Base-by-base conservation (phyloP, 2,113 vertebrate species). In the Nannospalax galili region DNA sequence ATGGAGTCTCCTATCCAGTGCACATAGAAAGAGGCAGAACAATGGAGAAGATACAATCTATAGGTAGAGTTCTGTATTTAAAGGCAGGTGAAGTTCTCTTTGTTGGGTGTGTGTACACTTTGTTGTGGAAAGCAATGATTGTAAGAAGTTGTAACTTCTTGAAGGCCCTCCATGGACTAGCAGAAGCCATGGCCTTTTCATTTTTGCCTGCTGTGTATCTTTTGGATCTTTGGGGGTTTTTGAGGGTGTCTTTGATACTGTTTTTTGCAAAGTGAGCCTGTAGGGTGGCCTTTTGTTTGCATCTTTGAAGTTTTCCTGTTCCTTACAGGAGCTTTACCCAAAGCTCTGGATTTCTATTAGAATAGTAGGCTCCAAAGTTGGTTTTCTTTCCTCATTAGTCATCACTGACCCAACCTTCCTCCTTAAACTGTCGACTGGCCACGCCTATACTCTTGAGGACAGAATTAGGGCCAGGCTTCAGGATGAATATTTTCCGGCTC, bases 371-470 rank as follows among this genome's bases (percentile, higher is more conserved):
- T 77, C 90, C 90, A 87, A 92, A 97, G 35, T 95, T 96, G 84
- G 62, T 95, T 96, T 96, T 88, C 87, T 92, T 91, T 67, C 42
- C 73, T 95, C 52, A 85, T 97, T 96, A 97, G 95, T 97, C 96
- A 97, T 96, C 62, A 70, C 42, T 20, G 67, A 95, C 78, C 88
- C 88, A 96, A 8, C 88, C 85, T 85, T 96, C 84, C 80, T 93
- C 35, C 94, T 84, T 96, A 93, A 92, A 84, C 93, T 94, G 65
- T 94, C 95, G 81, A 58, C 88, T 94, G 78, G 92, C 95, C 95
- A 94, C 64, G 64, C 90, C 94, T 95, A 62, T 91, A 67, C 88
- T 95, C 91, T 95, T 65, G 92, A 96, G 95, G 75, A 89, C 80
- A 81, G 45, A 96, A 78, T 91, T 84, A 88, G 79, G 89, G 94